Evolutionary conservation across 1,140 invertebrate species (phyloP), one percentile per base, ranked within the genome.

Genomic region (Neodiprion fabricii): DNA sequence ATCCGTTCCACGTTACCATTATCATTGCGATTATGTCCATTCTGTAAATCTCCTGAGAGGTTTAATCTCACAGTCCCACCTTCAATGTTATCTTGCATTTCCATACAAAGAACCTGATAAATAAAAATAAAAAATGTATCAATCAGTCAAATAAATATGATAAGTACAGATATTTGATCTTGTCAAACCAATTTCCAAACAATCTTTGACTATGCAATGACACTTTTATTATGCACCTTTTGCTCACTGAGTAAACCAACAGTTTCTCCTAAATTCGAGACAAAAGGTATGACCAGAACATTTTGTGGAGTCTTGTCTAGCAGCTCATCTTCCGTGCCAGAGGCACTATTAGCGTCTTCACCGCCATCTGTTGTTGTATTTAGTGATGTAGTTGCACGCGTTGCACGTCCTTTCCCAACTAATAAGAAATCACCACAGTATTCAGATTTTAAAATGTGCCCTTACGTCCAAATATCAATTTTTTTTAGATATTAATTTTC

Each of bases 191-290:
- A 40, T 40, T 40, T 40, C 28, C 28, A 40, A 40, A 1, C 1
- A 5, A 40, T 40, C 28, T 40, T 66, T 53, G 49, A n/a, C 23
- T 69, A 70, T 2, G 0, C 49, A 0, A 70, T 61, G 40, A n/a
- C 48, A 17, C 47, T 65, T 72, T 12, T 10, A 71, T 12, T 48
- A 70, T 80, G 73, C 75, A 94, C 93, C 85, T 95, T 94, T 70
- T 93, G 91, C 88, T 95, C 94, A 14, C 92, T 89, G n/a, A 95
- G 79, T 77, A 94, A 87, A 23, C 94, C 94, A 14, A 94, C 90
- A 72, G 90, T 91, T 80, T 94, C 92, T 21, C 85, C 86, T 48
- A 88, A 85, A 28, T 84, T 87, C 50, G 85, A 83, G 53, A 89
- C 87, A 78, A 94, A 90, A 21, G 93, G 91, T 79, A 95, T 92